Base-by-base conservation (phyloP, 2,888 invertebrate species). In the Anaspis maculata region DNA sequence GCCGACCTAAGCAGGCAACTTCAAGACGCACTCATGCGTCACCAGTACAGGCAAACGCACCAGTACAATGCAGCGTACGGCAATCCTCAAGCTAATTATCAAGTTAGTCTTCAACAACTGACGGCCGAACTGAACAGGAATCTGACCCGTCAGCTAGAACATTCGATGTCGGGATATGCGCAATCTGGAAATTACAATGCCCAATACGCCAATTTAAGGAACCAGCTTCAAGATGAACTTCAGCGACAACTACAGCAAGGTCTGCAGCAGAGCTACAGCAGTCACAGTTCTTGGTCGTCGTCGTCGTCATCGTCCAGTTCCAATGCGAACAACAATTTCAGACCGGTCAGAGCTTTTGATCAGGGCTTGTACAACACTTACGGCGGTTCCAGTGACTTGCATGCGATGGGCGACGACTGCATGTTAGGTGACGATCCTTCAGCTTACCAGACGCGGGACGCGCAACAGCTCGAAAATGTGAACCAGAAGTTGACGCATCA, bases 81-180 rank as follows among this genome's bases (percentile, higher is more conserved):
- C 30, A 48, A 32, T 30, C 42, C 49, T 3, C 49, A 51, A 39
- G 41, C 37, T 3, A 28, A 45, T 2, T 54, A 55, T 32, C 52
- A 55, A 34, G 26, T 34, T n/a, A 42, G 51, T 6, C 39, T 56
- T 15, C 52, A 56, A 34, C 49, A 57, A 32, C 44, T 65, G 2
- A 46, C 51, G n/a, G 54, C 60, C 10, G 61, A 65, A 32, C 36
- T 65, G 7, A 57, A 58, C 33, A 46, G 56, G 15, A 65, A 65
- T 37, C 42, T 64, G 5, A 62, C 64, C 1, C 44, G 52, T 32
- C 55, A 59, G 27, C 33, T 63, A 3, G 50, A 61, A 27, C 48
- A 49, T 15, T 49, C 51, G 30, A 49, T 42, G 31, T 42, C 48
- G 7, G 49, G 51, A 19, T 34, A 32, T 21, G 37, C 27, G 29